Evolutionary conservation across 2,113 vertebrate species (phyloP).

Genomic region (Triplophysa tibetana): DNA sequence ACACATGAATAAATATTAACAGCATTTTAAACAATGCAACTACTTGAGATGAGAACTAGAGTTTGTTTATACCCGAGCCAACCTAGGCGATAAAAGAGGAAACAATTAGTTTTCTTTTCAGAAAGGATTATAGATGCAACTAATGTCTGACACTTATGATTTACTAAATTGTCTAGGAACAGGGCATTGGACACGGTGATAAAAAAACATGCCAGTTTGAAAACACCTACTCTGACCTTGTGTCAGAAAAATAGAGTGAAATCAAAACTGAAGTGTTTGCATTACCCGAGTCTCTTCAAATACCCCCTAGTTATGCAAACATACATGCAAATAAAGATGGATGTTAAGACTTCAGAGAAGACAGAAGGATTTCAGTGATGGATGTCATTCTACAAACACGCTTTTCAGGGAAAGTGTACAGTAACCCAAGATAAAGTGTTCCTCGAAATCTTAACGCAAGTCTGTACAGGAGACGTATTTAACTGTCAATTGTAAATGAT

Average conservation of each 20-base stretch:
- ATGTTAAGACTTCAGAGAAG: too few relatives aligned
- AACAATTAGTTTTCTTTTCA: neutral
- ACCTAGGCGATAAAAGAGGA: neutral
- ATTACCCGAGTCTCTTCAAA: neutral
- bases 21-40: conserved; percentile 42
- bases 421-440: too few relatives aligned
- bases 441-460: too few relatives aligned
- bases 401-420: too few relatives aligned
- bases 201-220: neutral
- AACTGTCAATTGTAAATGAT: too few relatives aligned
- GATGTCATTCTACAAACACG: too few relatives aligned
- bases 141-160: neutral
- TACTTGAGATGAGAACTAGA: neutral
- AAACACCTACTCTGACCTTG: too few relatives aligned
- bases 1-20: conserved; percentile 49
- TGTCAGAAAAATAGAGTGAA: neutral
- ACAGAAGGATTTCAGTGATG: too few relatives aligned
- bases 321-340: neutral
- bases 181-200: neutral
- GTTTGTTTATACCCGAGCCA: neutral
- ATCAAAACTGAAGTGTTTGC: neutral
- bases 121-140: neutral
- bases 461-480: too few relatives aligned
- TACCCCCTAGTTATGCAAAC: too few relatives aligned
- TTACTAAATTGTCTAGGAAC: neutral